Conservation (phyloP, 2,113 vertebrate species). For the Theropithecus gelada region DNA sequence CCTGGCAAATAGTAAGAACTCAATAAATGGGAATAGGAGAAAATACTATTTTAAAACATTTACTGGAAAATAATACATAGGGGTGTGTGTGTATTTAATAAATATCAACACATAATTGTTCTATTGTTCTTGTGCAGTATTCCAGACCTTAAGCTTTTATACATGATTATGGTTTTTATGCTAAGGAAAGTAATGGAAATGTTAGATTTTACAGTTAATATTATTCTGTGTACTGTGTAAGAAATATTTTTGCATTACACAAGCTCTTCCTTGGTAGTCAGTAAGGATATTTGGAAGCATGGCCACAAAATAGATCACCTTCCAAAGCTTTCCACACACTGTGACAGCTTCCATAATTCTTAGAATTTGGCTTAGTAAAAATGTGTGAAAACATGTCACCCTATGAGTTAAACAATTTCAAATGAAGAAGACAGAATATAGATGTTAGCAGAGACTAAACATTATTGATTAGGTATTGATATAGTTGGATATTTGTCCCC, state of each 20-base stretch:
- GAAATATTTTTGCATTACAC: neutral
- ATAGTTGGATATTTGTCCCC: too few species aligned
- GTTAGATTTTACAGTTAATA: neutral
- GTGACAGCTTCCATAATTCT: neutral
- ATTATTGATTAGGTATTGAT: neutral
- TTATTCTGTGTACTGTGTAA: neutral
- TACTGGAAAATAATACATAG: neutral
- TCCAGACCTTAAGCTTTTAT: neutral
- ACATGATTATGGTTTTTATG: neutral
- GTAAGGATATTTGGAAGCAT: neutral
- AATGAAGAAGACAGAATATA: neutral
- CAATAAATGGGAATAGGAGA: neutral
- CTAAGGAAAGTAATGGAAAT: neutral
- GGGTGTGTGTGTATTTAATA: neutral
- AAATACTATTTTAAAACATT: neutral
- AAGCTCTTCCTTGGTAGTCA: neutral
- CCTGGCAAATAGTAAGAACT: neutral
- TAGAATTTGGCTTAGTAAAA: neutral
- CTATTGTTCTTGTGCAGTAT: neutral
- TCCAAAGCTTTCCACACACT: neutral
- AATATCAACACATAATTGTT: neutral
- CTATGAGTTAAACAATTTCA: neutral
- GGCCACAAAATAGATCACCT: neutral
- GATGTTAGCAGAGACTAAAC: neutral
- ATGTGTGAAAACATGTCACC: neutral